Evolutionary conservation across 1,140 invertebrate genomes (phyloP), one percentile per base, ranked within the genome.

Genomic region (Asbolus verrucosus): DNA sequence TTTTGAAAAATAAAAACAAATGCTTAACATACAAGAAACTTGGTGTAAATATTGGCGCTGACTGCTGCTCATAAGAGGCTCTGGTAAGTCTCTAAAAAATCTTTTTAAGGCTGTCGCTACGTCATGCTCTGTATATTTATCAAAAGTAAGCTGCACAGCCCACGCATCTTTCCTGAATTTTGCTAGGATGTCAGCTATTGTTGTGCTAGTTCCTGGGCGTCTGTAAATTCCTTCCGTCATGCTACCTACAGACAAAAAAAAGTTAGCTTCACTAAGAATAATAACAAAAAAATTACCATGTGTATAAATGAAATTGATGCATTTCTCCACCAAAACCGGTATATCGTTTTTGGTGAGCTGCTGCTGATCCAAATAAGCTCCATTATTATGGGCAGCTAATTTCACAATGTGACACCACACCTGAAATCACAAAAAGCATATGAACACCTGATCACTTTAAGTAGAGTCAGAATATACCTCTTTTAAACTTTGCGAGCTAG

Each of bases 251-350:
- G 81, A 33, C 19, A 13, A 8, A 19, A n/a, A 61, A 30, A 1
- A 11, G 6, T n/a, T 6, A 2, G 24, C 50, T 6, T 59, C 13
- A 31, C 27, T 4, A n/a, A 59, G 4, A 33, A 9, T 41, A 41
- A n/a, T n/a, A n/a, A n/a, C n/a, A n/a, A n/a, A n/a, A 0, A 65
- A 14, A 16, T 33, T 84, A 92, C 92, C 94, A 79, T 95, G 88
- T 9, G 89, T 87, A 73, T 92, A 93, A 65, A 96, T 89, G 76
- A 95, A 95, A 76, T 92, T 94, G 33, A 96, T 89, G 81, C 94
- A 96, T 80, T 94, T 95, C 73, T 96, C 93, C 1, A 97, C 91
- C 62, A 96, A 89, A 9, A 94, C 91, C 15, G 94, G 94, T 19
- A 96, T 87, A 80, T 95, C 88, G 69, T 94, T 92, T 73, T 90